These are phyloP conservation scores for Zonotrichia leucophrys DNA, from an alignment of 2,113 vertebrate genomes.

Conservation along the genomic window DNA sequence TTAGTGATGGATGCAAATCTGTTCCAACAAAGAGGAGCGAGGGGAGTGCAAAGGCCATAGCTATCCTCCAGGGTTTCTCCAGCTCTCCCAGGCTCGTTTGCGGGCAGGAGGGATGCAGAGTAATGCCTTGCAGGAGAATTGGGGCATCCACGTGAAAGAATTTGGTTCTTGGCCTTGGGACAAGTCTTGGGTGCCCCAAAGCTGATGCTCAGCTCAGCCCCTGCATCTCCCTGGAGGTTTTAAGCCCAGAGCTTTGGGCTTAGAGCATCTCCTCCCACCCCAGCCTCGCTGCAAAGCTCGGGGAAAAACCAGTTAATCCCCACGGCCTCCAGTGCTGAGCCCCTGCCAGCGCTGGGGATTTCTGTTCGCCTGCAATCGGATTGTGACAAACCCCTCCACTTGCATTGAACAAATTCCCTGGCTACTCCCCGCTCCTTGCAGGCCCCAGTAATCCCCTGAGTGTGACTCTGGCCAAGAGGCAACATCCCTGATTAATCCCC, in stretches of 20 bases:
- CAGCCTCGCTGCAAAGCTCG: neutral
- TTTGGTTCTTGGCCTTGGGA: neutral
- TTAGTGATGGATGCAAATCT: constrained; percentile 60
- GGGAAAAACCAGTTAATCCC: constrained; percentile 36
- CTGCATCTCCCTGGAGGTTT: neutral
- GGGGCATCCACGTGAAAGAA: neutral
- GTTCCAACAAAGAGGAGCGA: neutral
- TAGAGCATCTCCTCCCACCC: neutral
- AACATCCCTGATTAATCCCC: neutral
- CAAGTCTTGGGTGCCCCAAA: neutral
- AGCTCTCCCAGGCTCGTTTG: neutral
- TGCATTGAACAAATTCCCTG: neutral
- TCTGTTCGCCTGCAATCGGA: neutral
- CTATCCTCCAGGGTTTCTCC: neutral
- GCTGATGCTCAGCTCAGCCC: neutral
- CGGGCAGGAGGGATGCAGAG: neutral
- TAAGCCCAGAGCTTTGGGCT: neutral
- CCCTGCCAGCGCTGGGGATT: neutral
- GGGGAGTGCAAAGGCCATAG: neutral
- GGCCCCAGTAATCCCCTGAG: neutral
- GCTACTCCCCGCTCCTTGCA: neutral
- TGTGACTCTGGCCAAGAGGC: neutral
- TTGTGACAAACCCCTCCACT: neutral
- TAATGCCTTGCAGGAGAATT: neutral
- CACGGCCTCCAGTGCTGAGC: neutral